Conservation (phyloP, 2,888 invertebrate species). For the Thereva unica region DNA sequence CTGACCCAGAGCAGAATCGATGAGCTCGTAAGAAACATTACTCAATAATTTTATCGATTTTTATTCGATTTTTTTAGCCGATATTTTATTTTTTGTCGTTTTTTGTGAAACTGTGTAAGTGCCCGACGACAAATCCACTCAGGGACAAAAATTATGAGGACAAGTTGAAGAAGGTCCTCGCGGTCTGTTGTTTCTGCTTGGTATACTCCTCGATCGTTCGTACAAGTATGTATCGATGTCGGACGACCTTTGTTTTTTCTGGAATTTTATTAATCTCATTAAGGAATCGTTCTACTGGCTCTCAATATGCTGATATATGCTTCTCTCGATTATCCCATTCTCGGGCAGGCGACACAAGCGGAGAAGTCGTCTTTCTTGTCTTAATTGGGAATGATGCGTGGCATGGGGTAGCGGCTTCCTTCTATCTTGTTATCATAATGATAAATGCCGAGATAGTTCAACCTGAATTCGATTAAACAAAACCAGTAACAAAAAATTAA, state of each 20-base stretch:
- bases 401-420: no score
- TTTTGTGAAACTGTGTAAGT: constrained; percentile 2
- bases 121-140: constrained; percentile 19
- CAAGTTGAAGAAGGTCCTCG: constrained; percentile 3
- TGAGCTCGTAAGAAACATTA: constrained; percentile 30
- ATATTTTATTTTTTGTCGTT: not conserved
- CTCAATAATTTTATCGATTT: constrained; percentile 31
- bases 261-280: constrained; percentile 33
- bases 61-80: constrained; percentile 4
- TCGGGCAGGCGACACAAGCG: constrained; percentile 12
- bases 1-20: constrained; percentile 32
- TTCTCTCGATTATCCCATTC: not conserved
- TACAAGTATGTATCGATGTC: constrained; percentile 18
- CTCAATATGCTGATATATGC: constrained; percentile 16
- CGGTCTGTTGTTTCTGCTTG: not conserved
- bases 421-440: no score
- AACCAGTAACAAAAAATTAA: no score
- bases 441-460: no score
- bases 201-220: not conserved
- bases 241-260: constrained; percentile 13
- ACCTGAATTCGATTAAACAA: no score
- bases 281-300: constrained; percentile 23
- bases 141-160: constrained; percentile 15
- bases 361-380: constrained; percentile 32
- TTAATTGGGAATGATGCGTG: constrained; percentile 26